A percentile compares a stretch with the other conserved stretches of the same genome.
Evolutionary conservation across 1,140 invertebrate species (phyloP).

Genomic region (Meloidogyne hapla): DNA sequence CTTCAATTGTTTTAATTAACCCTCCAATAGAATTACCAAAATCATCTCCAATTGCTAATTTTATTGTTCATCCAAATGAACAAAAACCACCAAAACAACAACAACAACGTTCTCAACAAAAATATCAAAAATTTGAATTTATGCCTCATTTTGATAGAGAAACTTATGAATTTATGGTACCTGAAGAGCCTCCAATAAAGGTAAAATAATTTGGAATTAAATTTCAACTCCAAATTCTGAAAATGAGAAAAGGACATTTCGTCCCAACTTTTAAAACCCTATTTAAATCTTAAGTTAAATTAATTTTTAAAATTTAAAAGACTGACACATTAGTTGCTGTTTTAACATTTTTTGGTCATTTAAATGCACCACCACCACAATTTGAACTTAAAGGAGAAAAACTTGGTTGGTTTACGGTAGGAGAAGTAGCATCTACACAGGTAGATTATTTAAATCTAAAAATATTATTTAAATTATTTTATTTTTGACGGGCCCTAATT

Average conservation of each 20-base stretch:
- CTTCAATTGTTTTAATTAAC: constrained; percentile 1
- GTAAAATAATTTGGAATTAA: not conserved
- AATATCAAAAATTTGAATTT: constrained; percentile 40
- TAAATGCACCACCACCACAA: constrained; percentile 27
- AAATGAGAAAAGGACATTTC: too few species aligned
- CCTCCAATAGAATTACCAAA: not conserved
- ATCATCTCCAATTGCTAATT: constrained; percentile 16
- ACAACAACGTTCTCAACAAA: not conserved
- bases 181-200: constrained; percentile 35
- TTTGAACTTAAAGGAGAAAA: constrained; percentile 33
- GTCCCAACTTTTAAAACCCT: too few species aligned
- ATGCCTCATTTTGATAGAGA: constrained; percentile 46
- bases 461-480: not conserved
- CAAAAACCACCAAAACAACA: not conserved
- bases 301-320: not conserved
- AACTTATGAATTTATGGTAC: constrained; percentile 44
- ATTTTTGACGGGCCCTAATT: constrained; percentile 37
- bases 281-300: not conserved
- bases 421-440: constrained; percentile 32
- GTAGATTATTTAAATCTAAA: constrained; percentile 24
- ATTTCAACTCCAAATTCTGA: too few species aligned
- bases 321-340: constrained; percentile 32
- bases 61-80: constrained; percentile 36
- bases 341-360: constrained; percentile 31
- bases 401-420: constrained; percentile 38